Evolutionary conservation across 2,797 vertebrate genomes (phyloP).

Genomic region (Sebastes flavidus): DNA sequence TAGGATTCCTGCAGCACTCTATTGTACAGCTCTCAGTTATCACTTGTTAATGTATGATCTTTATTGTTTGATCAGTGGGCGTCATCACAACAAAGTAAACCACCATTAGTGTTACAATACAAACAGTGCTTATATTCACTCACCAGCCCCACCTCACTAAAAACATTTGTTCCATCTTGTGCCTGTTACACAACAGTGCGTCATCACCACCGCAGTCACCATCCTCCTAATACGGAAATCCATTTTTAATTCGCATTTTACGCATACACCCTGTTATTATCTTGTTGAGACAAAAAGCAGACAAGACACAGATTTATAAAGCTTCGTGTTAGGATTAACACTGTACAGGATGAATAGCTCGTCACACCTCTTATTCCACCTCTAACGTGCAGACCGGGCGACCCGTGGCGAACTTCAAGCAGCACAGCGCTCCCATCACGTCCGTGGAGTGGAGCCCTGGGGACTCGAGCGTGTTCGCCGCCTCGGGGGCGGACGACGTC

Average conservation of each 20-base stretch:
- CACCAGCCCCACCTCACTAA: slow-evolving; percentile 7
- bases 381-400: slow-evolving; percentile 77
- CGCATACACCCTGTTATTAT: neutral
- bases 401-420: slow-evolving; percentile 91
- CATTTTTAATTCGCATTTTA: neutral
- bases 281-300: neutral
- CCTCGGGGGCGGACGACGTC: slow-evolving; percentile 88
- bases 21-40: neutral
- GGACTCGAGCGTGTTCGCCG: slow-evolving; percentile 91
- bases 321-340: neutral
- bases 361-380: neutral
- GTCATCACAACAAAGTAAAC: neutral
- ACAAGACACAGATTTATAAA: neutral
- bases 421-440: slow-evolving; percentile 90
- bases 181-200: neutral
- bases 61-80: neutral
- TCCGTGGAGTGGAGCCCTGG: slow-evolving; percentile 92
- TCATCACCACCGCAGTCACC: neutral
- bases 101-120: neutral
- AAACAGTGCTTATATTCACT: slow-evolving; percentile 4
- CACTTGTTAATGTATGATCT: neutral
- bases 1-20: no score
- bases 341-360: neutral
- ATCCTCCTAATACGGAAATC: neutral
- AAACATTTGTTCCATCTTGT: slow-evolving; percentile 14